Evolutionary conservation across 1,140 invertebrate genomes (phyloP).

Genomic region (Ostrea denselamellosa): DNA sequence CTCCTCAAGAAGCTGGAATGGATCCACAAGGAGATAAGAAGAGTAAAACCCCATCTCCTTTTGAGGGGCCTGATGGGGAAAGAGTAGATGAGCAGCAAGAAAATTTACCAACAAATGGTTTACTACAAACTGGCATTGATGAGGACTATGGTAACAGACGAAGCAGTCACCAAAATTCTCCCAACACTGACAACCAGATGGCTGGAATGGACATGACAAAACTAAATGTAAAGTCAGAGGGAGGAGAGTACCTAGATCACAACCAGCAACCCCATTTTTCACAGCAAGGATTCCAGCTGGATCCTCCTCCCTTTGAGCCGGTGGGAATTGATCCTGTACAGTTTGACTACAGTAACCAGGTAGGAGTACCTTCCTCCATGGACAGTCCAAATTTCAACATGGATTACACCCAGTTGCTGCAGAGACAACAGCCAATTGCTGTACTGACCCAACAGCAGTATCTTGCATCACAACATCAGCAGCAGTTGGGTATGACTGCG

Average conservation of each 20-base stretch:
- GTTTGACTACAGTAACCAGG: conserved; percentile 77
- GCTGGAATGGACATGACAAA: conserved; percentile 54
- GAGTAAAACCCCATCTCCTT: conserved; percentile 84
- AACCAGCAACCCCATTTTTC: conserved; percentile 62
- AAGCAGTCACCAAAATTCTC: conserved; percentile 93
- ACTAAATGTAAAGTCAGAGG: conserved; percentile 49
- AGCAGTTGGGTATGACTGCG: conserved; percentile 81
- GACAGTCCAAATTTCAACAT: conserved; percentile 79
- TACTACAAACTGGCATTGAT: conserved; percentile 92
- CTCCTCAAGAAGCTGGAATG: conserved; percentile 49
- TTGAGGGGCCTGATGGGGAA: conserved; percentile 82
- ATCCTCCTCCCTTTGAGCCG: conserved; percentile 74
- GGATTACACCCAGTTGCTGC: conserved; percentile 75
- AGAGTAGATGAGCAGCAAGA: conserved; percentile 78
- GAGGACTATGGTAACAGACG: conserved; percentile 82
- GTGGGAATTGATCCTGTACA: conserved; percentile 76
- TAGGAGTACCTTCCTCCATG: conserved; percentile 75
- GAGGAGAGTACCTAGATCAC: conserved; percentile 64
- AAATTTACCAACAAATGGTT: conserved; percentile 83
- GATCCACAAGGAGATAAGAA: conserved; percentile 69
- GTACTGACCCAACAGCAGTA: conserved; percentile 76
- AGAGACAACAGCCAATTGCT: conserved; percentile 82
- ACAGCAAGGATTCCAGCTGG: conserved; percentile 72
- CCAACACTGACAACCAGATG: conserved; percentile 87
- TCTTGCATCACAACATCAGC: conserved; percentile 84